phyloP scores from a whole-genome alignment of 2,888 invertebrate genomes.

The Plagodis dolabraria region DNA sequence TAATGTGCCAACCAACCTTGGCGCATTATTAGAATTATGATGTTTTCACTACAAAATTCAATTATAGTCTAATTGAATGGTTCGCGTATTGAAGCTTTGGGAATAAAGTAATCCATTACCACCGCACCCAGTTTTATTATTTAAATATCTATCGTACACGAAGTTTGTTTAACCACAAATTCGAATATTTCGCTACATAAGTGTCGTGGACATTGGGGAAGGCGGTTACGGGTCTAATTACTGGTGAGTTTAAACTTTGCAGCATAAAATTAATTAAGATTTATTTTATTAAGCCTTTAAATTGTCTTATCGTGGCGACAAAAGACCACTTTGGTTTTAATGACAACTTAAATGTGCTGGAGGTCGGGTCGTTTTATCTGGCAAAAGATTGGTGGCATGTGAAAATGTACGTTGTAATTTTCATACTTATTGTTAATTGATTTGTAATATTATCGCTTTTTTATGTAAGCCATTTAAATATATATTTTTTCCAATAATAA shows the following conservation, averaged over 20 bases:
- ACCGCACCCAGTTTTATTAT: constrained; percentile 30
- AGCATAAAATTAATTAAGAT: neutral
- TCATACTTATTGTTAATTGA: no score
- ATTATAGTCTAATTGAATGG: neutral
- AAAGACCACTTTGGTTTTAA: no score
- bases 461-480: no score
- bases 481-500: no score
- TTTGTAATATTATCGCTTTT: no score
- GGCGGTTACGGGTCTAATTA: constrained; percentile 9
- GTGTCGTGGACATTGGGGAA: constrained; percentile 13
- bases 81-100: constrained; percentile 19
- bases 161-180: constrained; percentile 10
- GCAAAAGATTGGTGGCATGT: no score
- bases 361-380: no score
- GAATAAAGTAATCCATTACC: constrained; percentile 31
- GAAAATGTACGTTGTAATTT: no score
- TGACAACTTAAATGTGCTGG: no score
- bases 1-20: no score
- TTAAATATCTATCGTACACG: constrained; percentile 5
- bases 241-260: constrained; percentile 23
- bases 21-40: no score
- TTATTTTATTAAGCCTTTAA: neutral
- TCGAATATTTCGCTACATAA: constrained; percentile 17
- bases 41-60: neutral
- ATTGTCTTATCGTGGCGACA: neutral